Evolutionary conservation across 2,113 vertebrate species (phyloP).

Genomic region (Alethe castanea): DNA sequence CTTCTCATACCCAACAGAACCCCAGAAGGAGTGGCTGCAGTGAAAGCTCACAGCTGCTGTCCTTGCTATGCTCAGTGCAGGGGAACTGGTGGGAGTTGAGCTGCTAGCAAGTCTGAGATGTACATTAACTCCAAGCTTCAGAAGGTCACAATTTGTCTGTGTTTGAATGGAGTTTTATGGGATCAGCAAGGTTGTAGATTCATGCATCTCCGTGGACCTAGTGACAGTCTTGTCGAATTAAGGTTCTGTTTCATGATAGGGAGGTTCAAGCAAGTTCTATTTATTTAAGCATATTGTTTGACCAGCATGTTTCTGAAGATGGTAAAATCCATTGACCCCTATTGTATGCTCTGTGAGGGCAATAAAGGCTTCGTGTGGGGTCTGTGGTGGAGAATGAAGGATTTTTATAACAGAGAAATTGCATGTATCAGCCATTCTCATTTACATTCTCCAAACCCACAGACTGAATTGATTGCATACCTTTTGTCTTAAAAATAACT

Average conservation of each 20-base stretch:
- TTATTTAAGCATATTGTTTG: not conserved
- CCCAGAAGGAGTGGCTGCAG: not conserved
- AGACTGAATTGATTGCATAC: not conserved
- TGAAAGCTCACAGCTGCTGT: not conserved
- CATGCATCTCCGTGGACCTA: not conserved
- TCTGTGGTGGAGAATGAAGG: not conserved
- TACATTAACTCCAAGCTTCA: not conserved
- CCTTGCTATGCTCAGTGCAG: accelerated
- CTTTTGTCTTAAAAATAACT: conserved; percentile 55
- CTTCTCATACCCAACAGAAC: not conserved
- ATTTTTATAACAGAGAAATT: not conserved
- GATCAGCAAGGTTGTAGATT: not conserved
- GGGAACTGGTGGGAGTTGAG: not conserved
- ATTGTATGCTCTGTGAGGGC: not conserved
- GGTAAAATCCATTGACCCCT: not conserved
- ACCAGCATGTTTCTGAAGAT: not conserved
- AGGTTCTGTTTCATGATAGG: not conserved
- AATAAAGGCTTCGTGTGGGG: not conserved
- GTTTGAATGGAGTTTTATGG: not conserved
- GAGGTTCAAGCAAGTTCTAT: not conserved
- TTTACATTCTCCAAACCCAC: not conserved
- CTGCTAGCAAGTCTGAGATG: not conserved
- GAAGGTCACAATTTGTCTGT: not conserved
- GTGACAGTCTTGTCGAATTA: not conserved
- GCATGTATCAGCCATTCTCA: not conserved